These are phyloP conservation scores for Coranthus polyacanthus DNA, from an alignment of 2,797 vertebrate genomes.

Conservation along the genomic window DNA sequence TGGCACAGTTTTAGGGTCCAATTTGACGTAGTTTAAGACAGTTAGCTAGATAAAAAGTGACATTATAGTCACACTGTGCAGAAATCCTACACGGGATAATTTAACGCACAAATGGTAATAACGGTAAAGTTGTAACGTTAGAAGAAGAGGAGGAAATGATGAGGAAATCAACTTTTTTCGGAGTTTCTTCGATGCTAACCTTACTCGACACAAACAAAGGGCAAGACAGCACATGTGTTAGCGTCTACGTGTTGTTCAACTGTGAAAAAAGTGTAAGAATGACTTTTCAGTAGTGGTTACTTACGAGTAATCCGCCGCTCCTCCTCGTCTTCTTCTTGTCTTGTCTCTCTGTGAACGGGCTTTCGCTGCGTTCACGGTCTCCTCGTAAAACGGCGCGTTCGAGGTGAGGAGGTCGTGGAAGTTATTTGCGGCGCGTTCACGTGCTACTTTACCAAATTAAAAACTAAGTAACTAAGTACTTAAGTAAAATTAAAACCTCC, in stretches of 20 bases:
- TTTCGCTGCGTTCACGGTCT: slow-evolving; percentile 39
- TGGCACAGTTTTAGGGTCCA: too few relatives aligned
- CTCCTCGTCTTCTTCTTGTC: slow-evolving; percentile 1
- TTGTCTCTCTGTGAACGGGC: neutral
- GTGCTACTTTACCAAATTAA: too few relatives aligned
- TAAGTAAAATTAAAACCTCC: too few relatives aligned
- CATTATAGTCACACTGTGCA: too few relatives aligned
- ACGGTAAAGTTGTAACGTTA: neutral
- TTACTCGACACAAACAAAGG: neutral
- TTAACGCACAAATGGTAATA: neutral
- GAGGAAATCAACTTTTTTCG: neutral
- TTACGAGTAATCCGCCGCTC: slow-evolving; percentile 8
- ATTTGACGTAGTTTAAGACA: too few relatives aligned
- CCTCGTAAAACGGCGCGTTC: neutral
- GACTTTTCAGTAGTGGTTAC: slow-evolving; percentile 5
- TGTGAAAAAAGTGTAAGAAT: neutral
- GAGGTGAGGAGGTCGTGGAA: too few relatives aligned
- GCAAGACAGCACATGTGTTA: too few relatives aligned
- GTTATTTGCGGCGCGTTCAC: too few relatives aligned
- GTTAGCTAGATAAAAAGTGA: too few relatives aligned
- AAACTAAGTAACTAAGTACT: too few relatives aligned
- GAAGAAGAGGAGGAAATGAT: slow-evolving; percentile 1
- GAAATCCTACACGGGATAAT: too few relatives aligned
- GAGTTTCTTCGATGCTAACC: neutral
- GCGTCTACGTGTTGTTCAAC: neutral